These are phyloP conservation scores for Limnephilus lunatus DNA, from an alignment of 2,888 invertebrate species.

Conservation along the genomic window DNA sequence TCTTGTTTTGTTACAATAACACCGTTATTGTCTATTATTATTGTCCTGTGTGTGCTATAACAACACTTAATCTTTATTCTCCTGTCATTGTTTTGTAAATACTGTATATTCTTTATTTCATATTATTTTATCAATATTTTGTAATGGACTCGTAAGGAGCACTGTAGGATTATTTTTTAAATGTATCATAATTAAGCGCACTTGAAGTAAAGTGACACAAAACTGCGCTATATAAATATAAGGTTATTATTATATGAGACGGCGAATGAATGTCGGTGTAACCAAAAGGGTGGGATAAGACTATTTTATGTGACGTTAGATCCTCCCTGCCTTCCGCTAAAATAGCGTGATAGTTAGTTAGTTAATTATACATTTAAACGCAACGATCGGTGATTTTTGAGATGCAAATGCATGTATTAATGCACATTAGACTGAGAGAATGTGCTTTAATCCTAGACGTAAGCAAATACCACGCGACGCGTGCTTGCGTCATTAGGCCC, in stretches of 20 bases:
- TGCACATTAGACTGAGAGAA: not conserved
- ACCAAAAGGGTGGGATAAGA: not conserved
- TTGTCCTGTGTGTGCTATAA: too few relatives aligned
- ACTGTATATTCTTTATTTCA: too few relatives aligned
- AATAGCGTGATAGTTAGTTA: not conserved
- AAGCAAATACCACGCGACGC: not conserved
- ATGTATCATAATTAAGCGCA: too few relatives aligned
- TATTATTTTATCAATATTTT: too few relatives aligned
- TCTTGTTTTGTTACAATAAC: too few relatives aligned
- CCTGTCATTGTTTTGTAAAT: too few relatives aligned
- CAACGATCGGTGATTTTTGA: not conserved
- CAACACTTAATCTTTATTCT: too few relatives aligned
- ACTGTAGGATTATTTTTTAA: too few relatives aligned
- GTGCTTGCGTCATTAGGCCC: slow-evolving; percentile 6
- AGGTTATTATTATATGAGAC: not conserved
- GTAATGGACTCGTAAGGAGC: too few relatives aligned
- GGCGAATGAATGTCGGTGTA: not conserved
- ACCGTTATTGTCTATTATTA: too few relatives aligned
- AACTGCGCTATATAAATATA: too few relatives aligned
- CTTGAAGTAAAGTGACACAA: too few relatives aligned
- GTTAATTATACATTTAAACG: not conserved
- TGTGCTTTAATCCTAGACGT: not conserved
- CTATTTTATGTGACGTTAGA: not conserved
- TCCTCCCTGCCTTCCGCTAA: not conserved
- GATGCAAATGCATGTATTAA: not conserved